phyloP scores from a whole-genome alignment of 2,113 vertebrate genomes.

The Oriolus oriolus region DNA sequence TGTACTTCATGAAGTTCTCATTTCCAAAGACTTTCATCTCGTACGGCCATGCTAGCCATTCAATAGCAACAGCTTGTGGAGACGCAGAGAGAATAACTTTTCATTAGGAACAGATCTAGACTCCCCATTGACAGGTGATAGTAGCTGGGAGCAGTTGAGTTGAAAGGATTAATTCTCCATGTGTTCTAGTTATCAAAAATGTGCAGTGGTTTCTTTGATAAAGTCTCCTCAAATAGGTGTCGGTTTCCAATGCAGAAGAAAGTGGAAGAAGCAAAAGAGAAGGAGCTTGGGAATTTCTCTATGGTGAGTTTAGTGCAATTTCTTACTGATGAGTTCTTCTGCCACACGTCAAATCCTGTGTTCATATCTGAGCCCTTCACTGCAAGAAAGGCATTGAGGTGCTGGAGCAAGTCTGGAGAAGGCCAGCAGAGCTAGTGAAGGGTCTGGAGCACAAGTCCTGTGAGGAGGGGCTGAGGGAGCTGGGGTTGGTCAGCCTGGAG shows the following conservation, averaged over 20 bases:
- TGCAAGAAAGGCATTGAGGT: not conserved
- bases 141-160: not conserved
- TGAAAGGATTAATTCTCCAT: not conserved
- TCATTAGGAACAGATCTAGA: not conserved
- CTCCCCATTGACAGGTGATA: fast-evolving
- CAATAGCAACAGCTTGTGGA: not conserved
- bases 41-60: not conserved
- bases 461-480: not conserved
- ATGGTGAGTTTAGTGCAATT: not conserved
- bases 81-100: not conserved
- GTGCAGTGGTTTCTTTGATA: not conserved
- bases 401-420: not conserved
- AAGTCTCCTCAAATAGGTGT: fast-evolving
- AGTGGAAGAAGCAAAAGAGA: not conserved
- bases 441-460: no score
- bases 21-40: not conserved
- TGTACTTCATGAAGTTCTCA: not conserved
- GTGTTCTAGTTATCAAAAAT: not conserved
- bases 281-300: not conserved
- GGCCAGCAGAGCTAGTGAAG: fast-evolving
- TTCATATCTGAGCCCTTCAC: not conserved
- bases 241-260: not conserved
- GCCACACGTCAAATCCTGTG: fast-evolving
- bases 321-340: not conserved
- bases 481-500: fast-evolving